These are phyloP conservation scores for Cydia strobilella DNA, from an alignment of 1,140 invertebrate genomes.

Conservation along the genomic window DNA sequence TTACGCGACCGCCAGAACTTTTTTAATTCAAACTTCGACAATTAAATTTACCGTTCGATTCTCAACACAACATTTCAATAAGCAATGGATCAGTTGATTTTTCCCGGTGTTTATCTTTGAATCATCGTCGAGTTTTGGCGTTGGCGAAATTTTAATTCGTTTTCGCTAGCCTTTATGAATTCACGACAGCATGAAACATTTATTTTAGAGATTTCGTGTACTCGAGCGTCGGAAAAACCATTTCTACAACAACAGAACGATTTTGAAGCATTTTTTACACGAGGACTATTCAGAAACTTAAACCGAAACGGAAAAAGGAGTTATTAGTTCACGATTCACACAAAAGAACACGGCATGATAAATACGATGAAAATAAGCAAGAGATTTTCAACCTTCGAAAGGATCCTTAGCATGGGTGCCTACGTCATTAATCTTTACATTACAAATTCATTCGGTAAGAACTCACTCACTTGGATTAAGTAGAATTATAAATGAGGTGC, in stretches of 20 bases:
- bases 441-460: conserved; percentile 77
- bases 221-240: neutral
- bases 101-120: conserved; percentile 52
- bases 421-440: conserved; percentile 74
- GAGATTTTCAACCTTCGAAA: conserved; percentile 45
- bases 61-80: conserved; percentile 71
- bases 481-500: conserved; percentile 78
- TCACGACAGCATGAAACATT: conserved; percentile 1
- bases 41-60: conserved; percentile 70
- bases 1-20: conserved; percentile 73
- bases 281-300: neutral
- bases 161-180: neutral
- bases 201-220: neutral
- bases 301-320: neutral
- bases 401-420: conserved; percentile 45
- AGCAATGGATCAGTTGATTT: conserved; percentile 53
- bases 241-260: neutral
- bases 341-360: conserved; percentile 50
- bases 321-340: conserved; percentile 32
- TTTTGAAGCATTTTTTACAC: conserved; percentile 8
- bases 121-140: conserved; percentile 41
- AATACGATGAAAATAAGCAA: conserved; percentile 55
- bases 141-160: conserved; percentile 23
- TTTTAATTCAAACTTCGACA: conserved; percentile 77
- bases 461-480: conserved; percentile 77